Conservation (phyloP, 2,797 vertebrate genomes). For the Trematomus bernacchii region DNA sequence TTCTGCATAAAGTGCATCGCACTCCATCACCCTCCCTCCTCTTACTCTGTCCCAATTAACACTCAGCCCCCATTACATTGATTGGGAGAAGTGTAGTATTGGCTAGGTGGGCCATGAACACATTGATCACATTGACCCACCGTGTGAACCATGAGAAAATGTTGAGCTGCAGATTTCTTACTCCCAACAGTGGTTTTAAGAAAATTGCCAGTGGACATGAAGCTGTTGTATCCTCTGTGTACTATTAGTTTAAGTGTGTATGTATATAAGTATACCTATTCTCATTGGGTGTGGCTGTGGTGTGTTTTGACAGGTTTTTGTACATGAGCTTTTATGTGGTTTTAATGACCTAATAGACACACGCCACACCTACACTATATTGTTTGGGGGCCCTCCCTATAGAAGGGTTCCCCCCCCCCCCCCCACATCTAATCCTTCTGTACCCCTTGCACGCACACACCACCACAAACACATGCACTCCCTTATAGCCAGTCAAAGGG, state of each 20-base stretch:
- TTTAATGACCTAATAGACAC: slow-evolving; percentile 66
- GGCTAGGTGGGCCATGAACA: slow-evolving; percentile 74
- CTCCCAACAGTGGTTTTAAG: slow-evolving; percentile 34
- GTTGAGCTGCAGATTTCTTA: slow-evolving; percentile 75
- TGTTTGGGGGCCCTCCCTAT: slow-evolving; percentile 56
- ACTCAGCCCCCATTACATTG: slow-evolving; percentile 81
- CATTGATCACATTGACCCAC: slow-evolving; percentile 83
- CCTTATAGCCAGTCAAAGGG: slow-evolving; percentile 73
- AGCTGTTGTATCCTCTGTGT: slow-evolving; percentile 23
- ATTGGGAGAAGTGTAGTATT: slow-evolving; percentile 79
- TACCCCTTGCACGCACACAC: slow-evolving; percentile 31
- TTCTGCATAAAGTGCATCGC: slow-evolving; percentile 66
- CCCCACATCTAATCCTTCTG: slow-evolving; percentile 42
- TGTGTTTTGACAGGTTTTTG: slow-evolving; percentile 46
- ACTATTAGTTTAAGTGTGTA: slow-evolving; percentile 19
- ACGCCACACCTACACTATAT: slow-evolving; percentile 66
- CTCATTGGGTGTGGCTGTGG: slow-evolving; percentile 45
- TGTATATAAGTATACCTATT: slow-evolving; percentile 25
- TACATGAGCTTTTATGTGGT: slow-evolving; percentile 62
- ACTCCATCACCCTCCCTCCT: slow-evolving; percentile 61
- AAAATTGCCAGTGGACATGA: slow-evolving; percentile 44
- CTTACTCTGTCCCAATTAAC: slow-evolving; percentile 80
- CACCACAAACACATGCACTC: slow-evolving; percentile 44
- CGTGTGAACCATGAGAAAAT: slow-evolving; percentile 81
- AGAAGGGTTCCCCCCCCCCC: slow-evolving; percentile 36